These are phyloP conservation scores for Papilio protenor DNA, from an alignment of 2,888 invertebrate species.

Conservation along the genomic window DNA sequence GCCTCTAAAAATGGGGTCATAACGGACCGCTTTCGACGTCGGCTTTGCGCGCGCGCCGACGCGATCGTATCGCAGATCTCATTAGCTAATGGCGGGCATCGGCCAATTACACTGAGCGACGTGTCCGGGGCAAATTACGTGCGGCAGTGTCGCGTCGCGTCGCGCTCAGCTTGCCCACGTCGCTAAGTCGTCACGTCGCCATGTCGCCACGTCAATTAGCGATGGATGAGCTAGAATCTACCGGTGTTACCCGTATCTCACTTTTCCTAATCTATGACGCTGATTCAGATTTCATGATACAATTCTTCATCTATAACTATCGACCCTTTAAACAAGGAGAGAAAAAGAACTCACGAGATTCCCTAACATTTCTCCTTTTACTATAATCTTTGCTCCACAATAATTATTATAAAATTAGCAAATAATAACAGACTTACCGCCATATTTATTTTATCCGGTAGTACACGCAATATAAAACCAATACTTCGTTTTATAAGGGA, in stretches of 20 bases:
- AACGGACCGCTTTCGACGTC: conserved; percentile 41
- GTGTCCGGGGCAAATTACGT: conserved; percentile 75
- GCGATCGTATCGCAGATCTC: conserved; percentile 57
- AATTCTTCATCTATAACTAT: background rate
- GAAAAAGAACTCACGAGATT: background rate
- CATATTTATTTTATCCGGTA: too few relatives aligned
- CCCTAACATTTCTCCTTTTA: background rate
- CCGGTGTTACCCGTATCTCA: conserved; percentile 20
- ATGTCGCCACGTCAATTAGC: conserved; percentile 36
- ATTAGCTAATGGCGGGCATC: conserved; percentile 70
- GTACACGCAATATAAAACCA: too few relatives aligned
- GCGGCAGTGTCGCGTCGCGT: conserved; percentile 47
- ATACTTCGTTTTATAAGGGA: too few relatives aligned
- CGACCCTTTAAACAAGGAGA: background rate
- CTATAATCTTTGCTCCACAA: background rate
- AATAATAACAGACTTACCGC: too few relatives aligned
- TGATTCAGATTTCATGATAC: background rate
- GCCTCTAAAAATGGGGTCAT: conserved; percentile 35
- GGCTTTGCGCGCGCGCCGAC: conserved; percentile 53
- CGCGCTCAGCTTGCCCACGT: conserved; percentile 35
- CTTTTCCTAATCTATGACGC: background rate
- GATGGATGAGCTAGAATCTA: conserved; percentile 1
- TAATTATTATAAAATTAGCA: background rate
- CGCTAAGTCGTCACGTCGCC: conserved; percentile 9
- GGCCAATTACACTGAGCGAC: conserved; percentile 80